phyloP scores from a whole-genome alignment of 2,113 vertebrate genomes.

The Hoplias malabaricus region DNA sequence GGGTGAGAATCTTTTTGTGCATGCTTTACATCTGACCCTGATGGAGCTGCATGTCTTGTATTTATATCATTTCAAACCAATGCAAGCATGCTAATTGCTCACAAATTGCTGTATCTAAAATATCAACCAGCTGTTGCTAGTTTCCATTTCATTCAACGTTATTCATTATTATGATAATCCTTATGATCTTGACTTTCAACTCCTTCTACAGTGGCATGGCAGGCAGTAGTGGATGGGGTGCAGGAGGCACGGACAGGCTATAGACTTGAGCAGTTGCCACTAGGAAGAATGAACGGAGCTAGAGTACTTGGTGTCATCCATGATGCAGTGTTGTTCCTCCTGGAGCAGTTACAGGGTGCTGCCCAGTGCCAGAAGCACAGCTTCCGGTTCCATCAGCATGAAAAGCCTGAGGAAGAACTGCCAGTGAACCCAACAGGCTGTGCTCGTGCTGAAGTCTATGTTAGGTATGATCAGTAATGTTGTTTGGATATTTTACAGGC shows the following conservation, averaged over 20 bases:
- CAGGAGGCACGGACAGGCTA: conserved; percentile 83
- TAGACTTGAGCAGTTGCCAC: conserved; percentile 81
- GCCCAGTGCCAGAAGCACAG: conserved; percentile 79
- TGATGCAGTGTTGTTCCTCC: conserved; percentile 86
- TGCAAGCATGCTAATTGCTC: too few relatives aligned
- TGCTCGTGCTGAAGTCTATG: conserved; percentile 82
- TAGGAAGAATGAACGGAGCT: conserved; percentile 77
- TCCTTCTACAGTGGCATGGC: conserved; percentile 84
- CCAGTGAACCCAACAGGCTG: conserved; percentile 86
- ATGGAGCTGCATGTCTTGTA: not conserved
- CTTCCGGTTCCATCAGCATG: conserved; percentile 88
- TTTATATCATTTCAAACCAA: too few relatives aligned
- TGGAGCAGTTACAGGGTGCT: conserved; percentile 86
- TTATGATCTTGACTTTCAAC: not conserved
- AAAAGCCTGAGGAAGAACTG: conserved; percentile 79
- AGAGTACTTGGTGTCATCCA: conserved; percentile 85
- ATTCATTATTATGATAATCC: not conserved
- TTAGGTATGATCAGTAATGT: conserved; percentile 40
- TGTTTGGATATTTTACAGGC: too few relatives aligned
- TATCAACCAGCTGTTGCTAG: too few relatives aligned
- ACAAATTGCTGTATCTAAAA: too few relatives aligned
- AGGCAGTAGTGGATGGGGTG: conserved; percentile 82
- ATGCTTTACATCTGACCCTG: not conserved
- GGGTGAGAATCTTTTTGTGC: conserved; percentile 61
- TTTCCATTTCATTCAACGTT: too few relatives aligned